These are phyloP conservation scores for Heliconius hermathena DNA, from an alignment of 1,140 invertebrate species.

Conservation along the genomic window DNA sequence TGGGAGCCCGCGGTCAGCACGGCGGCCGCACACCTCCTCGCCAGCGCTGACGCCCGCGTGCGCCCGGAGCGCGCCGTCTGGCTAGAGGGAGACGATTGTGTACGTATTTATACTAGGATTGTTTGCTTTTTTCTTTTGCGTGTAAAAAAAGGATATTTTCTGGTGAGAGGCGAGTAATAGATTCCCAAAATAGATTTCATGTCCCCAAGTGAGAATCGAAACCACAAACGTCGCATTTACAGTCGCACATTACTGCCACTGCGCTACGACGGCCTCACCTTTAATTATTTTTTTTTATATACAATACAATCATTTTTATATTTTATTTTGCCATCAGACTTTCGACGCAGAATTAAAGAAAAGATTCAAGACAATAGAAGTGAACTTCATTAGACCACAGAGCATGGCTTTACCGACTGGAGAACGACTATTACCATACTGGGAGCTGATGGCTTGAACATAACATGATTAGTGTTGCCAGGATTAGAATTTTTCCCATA, in stretches of 20 bases:
- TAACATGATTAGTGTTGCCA: slow-evolving; percentile 9
- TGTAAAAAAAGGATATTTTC: not conserved
- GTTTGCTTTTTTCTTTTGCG: not conserved
- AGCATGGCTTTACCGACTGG: slow-evolving; percentile 78
- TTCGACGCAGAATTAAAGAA: slow-evolving; percentile 84
- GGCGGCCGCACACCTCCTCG: slow-evolving; percentile 52
- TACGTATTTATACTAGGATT: not conserved
- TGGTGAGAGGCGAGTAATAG: not conserved
- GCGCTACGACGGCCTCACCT: too few relatives aligned
- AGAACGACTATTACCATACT: slow-evolving; percentile 82
- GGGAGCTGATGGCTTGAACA: slow-evolving; percentile 73
- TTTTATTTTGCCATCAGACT: slow-evolving; percentile 59
- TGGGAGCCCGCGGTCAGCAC: slow-evolving; percentile 54
- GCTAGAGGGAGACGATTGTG: slow-evolving; percentile 29
- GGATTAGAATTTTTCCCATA: not conserved
- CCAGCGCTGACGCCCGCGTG: slow-evolving; percentile 44
- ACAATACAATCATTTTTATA: not conserved
- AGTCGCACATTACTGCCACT: too few relatives aligned
- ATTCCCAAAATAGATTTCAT: too few relatives aligned
- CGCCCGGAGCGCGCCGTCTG: slow-evolving; percentile 41
- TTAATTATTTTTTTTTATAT: not conserved
- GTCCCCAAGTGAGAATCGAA: too few relatives aligned
- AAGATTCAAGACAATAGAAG: slow-evolving; percentile 83
- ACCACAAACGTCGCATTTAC: too few relatives aligned
- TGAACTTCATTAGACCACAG: slow-evolving; percentile 84